Conservation (phyloP, 2,797 vertebrate species). For the Natrix natrix region DNA sequence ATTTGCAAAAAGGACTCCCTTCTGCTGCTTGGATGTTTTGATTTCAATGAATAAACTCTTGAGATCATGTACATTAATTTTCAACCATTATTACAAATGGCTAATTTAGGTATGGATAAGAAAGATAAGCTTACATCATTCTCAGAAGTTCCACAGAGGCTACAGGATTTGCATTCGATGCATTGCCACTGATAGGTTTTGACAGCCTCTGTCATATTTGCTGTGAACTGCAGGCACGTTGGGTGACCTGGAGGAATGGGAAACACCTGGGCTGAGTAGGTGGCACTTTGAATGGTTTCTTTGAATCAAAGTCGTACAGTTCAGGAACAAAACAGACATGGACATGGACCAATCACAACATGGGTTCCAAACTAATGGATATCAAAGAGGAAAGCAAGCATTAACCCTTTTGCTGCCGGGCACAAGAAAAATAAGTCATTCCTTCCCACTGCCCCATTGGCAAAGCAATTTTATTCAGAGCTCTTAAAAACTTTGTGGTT, state of each 20-base stretch:
- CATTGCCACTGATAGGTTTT: constrained; percentile 99
- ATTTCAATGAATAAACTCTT: neutral
- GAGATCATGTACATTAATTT: neutral
- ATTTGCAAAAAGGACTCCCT: neutral
- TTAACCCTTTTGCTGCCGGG: constrained; percentile 69
- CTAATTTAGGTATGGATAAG: constrained; percentile 30
- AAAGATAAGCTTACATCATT: constrained; percentile 85
- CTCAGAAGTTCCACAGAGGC: constrained; percentile 96
- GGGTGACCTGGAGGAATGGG: constrained; percentile 85
- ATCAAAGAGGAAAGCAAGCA: constrained; percentile 62
- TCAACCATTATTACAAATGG: neutral
- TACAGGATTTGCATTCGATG: constrained; percentile 99
- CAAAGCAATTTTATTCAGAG: constrained; percentile 70
- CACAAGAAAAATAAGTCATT: constrained; percentile 61
- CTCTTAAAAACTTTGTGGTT: constrained; percentile 66
- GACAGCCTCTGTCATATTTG: constrained; percentile 97
- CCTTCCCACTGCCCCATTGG: constrained; percentile 50
- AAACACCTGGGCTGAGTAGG: constrained; percentile 58
- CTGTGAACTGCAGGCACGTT: constrained; percentile 97
- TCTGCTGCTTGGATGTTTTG: neutral
- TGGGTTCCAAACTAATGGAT: constrained; percentile 63
- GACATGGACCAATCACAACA: constrained; percentile 70
- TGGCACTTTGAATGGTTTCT: neutral
- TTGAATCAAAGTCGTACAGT: constrained; percentile 46
- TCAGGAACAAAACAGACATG: constrained; percentile 64